These are phyloP conservation scores for Pseudolycoriella hygida DNA, from an alignment of 2,888 invertebrate genomes.

Conservation along the genomic window DNA sequence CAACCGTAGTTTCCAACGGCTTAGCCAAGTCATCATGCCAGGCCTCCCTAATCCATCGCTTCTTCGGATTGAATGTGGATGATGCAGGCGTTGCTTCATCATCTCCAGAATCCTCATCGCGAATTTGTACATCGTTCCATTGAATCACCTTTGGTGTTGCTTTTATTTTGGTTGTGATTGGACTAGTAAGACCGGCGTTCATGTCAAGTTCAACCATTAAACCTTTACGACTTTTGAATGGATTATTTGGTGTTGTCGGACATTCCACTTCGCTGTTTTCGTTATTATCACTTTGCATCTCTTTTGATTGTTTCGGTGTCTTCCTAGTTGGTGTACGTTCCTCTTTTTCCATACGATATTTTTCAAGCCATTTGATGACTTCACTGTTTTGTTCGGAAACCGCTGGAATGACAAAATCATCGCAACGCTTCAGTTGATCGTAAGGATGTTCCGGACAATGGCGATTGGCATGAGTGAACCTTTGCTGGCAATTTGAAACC, in stretches of 20 bases:
- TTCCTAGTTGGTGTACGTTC: slow-evolving; percentile 24
- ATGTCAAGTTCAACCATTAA: slow-evolving; percentile 23
- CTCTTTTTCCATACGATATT: slow-evolving; percentile 14
- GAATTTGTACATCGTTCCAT: slow-evolving; percentile 16
- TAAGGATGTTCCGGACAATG: slow-evolving; percentile 56
- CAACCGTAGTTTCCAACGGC: slow-evolving; percentile 16
- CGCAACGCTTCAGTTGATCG: slow-evolving; percentile 33
- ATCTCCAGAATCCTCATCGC: slow-evolving; percentile 25
- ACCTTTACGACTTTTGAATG: slow-evolving; percentile 24
- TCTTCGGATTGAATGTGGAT: slow-evolving; percentile 31
- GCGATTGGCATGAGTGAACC: slow-evolving; percentile 60
- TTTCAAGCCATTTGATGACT: slow-evolving; percentile 34
- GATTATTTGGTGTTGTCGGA: slow-evolving; percentile 9
- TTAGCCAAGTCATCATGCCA: slow-evolving; percentile 23
- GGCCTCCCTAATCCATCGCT: slow-evolving; percentile 40
- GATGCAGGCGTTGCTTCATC: slow-evolving; percentile 16
- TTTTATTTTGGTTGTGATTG: slow-evolving; percentile 19
- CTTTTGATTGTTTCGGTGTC: slow-evolving; percentile 9
- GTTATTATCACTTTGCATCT: slow-evolving; percentile 4
- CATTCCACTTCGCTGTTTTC: slow-evolving; percentile 1
- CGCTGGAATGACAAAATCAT: slow-evolving; percentile 32
- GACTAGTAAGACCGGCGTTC: slow-evolving; percentile 15
- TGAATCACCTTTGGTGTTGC: slow-evolving; percentile 18
- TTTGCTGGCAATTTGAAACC: slow-evolving; percentile 39
- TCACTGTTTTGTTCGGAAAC: slow-evolving; percentile 32